Percentiles rank a stretch among this genome's conserved stretches.
Conservation (phyloP, 2,797 vertebrate genomes). For the Adrianichthys oophorus region DNA sequence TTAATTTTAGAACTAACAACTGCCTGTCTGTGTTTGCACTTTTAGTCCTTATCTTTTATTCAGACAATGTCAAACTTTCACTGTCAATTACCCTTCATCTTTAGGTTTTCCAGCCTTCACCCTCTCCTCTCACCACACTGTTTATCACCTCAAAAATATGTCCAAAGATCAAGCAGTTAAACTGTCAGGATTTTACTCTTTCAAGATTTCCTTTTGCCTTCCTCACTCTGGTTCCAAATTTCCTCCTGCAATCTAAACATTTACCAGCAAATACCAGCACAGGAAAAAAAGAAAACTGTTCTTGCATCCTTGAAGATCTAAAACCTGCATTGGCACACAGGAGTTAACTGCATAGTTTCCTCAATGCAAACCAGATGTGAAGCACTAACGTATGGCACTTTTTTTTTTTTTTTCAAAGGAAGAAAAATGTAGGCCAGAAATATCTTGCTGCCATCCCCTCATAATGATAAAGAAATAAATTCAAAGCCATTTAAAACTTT, state of each 20-base stretch:
- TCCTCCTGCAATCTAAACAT: conserved; percentile 62
- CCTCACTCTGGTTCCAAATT: conserved; percentile 43
- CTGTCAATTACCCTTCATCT: conserved; percentile 21
- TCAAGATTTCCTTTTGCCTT: conserved; percentile 41
- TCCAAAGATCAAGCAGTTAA: conserved; percentile 29
- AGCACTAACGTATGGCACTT: conserved; percentile 78
- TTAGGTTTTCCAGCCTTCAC: conserved; percentile 34
- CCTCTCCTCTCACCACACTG: conserved; percentile 25
- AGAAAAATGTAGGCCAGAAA: conserved; percentile 76
- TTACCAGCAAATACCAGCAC: conserved; percentile 70
- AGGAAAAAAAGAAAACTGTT: conserved; percentile 53
- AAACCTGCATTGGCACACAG: conserved; percentile 77
- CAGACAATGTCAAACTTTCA: conserved; percentile 6
- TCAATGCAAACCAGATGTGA: conserved; percentile 86
- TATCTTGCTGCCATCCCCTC: conserved; percentile 59
- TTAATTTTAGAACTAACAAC: no score
- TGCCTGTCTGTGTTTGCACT: background rate
- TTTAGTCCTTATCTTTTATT: conserved; percentile 20
- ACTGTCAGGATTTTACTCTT: conserved; percentile 18
- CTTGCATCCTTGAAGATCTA: conserved; percentile 73
- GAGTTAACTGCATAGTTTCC: conserved; percentile 80
- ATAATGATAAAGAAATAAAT: conserved; percentile 70
- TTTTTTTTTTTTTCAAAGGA: conserved; percentile 61
- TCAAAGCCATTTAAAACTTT: conserved; percentile 53
- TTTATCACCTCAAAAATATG: conserved; percentile 28